Base-by-base conservation (phyloP, 2,797 vertebrate genomes). In the Tragopan temminckii region DNA sequence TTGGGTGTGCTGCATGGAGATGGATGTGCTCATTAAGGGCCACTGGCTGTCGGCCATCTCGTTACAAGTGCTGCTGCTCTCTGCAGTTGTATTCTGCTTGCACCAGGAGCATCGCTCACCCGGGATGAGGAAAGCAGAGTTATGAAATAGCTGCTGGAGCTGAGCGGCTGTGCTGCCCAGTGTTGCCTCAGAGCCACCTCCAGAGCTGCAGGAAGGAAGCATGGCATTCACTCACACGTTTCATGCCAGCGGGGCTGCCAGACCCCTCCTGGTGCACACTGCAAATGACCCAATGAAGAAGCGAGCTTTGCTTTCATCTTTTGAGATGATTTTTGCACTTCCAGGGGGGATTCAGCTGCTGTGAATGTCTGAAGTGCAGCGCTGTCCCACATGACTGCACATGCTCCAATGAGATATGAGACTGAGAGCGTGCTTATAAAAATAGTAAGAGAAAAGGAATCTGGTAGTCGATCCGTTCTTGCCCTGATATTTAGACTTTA, bases 361-460 rank as follows among this genome's bases (percentile, higher is more conserved):
- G 24, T 7, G 24, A 4, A 16, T 10, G 17, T 7, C 66, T 23
- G 70, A 24, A 35, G 57, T 40, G 19, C 27, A 7, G 3, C 3
- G 6, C 2, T 3, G 2, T 16, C 48, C 58, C 67, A 13, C 13
- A 33, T 16, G 1, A 3, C 43, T 36, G 80, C 52, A 3, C 4
- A 3, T 6, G 2, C 40, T 23, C n/a, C 25, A 4, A 2, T 0
- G n/a, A 4, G 3, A 6, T 3, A 16, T 18, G 52, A 48, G 18
- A n/a, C 3, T 63, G 50, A 42, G 19, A 40, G 13, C 0, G 4
- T 1, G 3, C 52, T 31, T 18, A 31, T 18, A 53, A 7, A 11
- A 52, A 35, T 11, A 25, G 1, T 20, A 19, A 12, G 17, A 53
- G 23, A n/a, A n/a, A 36, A 46, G 16, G 38, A 5, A 17, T 13